Conservation (phyloP, 2,888 invertebrate genomes). For the Diarsia brunnea region DNA sequence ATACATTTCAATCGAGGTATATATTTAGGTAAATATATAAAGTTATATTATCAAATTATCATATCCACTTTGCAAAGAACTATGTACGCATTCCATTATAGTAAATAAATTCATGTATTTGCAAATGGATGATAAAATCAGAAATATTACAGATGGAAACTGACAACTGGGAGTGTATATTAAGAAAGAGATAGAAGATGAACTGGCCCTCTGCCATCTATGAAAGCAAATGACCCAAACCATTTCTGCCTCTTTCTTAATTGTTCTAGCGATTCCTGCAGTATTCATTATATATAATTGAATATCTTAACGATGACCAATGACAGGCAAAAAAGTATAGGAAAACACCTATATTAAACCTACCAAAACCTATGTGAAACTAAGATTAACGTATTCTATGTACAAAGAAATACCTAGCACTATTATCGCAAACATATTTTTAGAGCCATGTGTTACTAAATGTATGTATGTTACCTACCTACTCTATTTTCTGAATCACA, state of each 20-base stretch:
- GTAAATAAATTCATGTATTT: constrained; percentile 12
- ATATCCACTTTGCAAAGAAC: constrained; percentile 18
- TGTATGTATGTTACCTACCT: background rate
- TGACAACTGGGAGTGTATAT: background rate
- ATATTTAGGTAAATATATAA: constrained; percentile 48
- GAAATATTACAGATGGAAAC: background rate
- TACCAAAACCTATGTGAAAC: background rate
- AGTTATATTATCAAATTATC: constrained; percentile 28
- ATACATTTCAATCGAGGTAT: constrained; percentile 48
- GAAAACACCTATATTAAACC: background rate
- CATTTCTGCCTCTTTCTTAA: constrained; percentile 13
- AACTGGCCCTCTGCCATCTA: background rate
- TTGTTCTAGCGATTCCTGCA: background rate
- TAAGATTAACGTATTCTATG: background rate
- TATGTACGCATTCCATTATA: constrained; percentile 28
- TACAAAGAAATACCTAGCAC: constrained; percentile 2
- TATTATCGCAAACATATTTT: constrained; percentile 15
- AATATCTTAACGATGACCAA: constrained; percentile 2
- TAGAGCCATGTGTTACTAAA: background rate
- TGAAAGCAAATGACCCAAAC: background rate
- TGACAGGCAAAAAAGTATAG: background rate
- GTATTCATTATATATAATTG: background rate
- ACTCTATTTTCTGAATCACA: background rate
- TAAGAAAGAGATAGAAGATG: constrained; percentile 15
- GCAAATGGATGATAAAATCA: background rate